Conservation (phyloP, 2,113 vertebrate genomes). For the Tricholaema leucomelas region DNA sequence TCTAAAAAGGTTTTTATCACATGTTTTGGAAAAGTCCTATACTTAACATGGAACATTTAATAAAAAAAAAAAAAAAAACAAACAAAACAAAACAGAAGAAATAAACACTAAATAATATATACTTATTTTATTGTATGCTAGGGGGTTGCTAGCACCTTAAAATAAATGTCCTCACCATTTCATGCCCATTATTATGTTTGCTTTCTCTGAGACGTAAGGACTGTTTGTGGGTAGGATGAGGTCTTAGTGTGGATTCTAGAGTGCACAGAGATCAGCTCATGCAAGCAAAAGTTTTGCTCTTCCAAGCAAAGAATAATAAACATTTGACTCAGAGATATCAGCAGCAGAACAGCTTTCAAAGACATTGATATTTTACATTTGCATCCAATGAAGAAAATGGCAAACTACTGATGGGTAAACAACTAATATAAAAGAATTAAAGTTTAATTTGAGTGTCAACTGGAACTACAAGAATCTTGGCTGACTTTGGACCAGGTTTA, state of each 20-base stretch:
- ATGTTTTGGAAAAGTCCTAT: neutral
- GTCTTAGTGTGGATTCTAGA: neutral
- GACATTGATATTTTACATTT: neutral
- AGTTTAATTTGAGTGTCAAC: neutral
- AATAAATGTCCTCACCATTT: neutral
- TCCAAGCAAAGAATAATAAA: neutral
- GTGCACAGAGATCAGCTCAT: neutral
- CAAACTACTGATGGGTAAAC: neutral
- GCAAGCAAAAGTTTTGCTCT: neutral
- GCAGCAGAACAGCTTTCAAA: neutral
- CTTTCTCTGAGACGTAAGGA: neutral
- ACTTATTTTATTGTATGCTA: neutral
- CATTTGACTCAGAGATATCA: neutral
- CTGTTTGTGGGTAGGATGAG: neutral
- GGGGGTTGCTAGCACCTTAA: neutral
- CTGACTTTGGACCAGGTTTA: neutral
- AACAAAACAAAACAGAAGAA: too few relatives aligned
- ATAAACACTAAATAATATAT: neutral
- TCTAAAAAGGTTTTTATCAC: neutral
- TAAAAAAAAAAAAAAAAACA: too few relatives aligned
- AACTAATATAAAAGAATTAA: neutral
- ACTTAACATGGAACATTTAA: neutral
- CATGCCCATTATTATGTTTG: neutral
- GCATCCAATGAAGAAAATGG: neutral
- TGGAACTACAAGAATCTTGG: neutral